These are phyloP conservation scores for Scolanthus callimorphus DNA, from an alignment of 92 coral and sea anemone genomes.

Conservation along the genomic window DNA sequence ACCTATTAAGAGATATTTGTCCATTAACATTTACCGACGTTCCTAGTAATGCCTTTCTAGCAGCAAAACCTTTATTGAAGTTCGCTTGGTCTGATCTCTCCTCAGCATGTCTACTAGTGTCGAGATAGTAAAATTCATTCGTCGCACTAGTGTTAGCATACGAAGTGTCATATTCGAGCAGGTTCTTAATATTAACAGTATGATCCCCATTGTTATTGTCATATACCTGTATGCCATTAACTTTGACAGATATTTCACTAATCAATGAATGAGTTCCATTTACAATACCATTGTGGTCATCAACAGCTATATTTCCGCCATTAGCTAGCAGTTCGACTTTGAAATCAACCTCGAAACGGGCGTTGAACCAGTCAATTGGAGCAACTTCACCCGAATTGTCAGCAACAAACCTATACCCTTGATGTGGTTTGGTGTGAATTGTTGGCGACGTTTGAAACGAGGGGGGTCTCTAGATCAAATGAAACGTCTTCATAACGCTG, in stretches of 20 bases:
- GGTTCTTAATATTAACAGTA: constrained; percentile 6
- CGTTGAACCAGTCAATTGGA: constrained; percentile 1
- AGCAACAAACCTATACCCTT: not conserved
- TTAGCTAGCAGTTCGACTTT: no score
- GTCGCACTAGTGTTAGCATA: no score
- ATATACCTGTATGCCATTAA: not conserved
- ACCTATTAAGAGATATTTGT: constrained; percentile 17
- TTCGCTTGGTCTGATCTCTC: no score
- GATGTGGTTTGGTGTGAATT: not conserved
- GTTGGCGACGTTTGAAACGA: not conserved
- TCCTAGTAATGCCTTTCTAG: no score
- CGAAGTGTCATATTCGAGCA: not conserved
- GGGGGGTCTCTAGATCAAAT: constrained; percentile 6
- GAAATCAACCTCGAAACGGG: no score
- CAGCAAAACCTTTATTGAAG: no score
- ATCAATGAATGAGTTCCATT: not conserved
- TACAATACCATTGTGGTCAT: not conserved
- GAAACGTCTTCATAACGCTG: no score
- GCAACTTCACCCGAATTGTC: not conserved
- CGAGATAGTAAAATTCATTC: no score
- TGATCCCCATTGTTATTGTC: no score
- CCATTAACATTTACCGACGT: not conserved
- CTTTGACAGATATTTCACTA: not conserved
- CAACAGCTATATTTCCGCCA: constrained; percentile 1
- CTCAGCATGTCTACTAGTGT: not conserved